Evolutionary conservation across 1,140 invertebrate genomes (phyloP).

Genomic region (Dufourea novaeangliae): DNA sequence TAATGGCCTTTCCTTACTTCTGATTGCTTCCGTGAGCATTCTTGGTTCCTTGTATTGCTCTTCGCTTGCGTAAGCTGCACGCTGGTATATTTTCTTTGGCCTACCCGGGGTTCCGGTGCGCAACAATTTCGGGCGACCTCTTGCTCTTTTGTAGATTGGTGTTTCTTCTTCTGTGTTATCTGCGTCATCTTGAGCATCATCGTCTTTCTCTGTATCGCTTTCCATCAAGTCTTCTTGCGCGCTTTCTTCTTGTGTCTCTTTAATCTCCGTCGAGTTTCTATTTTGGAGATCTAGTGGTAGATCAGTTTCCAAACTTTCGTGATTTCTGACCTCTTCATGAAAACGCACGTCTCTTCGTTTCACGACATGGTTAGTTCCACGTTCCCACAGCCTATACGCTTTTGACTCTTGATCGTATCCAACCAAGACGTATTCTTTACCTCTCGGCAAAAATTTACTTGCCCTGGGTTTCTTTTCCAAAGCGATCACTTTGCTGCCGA

Average conservation of each 20-base stretch:
- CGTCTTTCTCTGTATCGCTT: neutral
- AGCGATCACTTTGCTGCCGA: no score
- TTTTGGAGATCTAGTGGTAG: neutral
- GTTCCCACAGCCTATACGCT: constrained; percentile 27
- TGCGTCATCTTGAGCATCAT: neutral
- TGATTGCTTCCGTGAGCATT: no score
- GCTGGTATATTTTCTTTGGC: constrained; percentile 14
- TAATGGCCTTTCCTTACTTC: no score
- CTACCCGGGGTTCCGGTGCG: constrained; percentile 11
- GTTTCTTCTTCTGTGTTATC: neutral
- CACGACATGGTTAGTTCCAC: neutral
- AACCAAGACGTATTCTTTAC: constrained; percentile 8
- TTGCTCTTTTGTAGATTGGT: neutral
- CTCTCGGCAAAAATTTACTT: constrained; percentile 20
- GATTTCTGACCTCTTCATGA: neutral
- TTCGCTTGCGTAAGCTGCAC: neutral
- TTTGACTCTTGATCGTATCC: constrained; percentile 29
- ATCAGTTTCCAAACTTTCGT: neutral
- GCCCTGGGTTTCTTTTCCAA: neutral
- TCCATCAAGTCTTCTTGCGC: no score
- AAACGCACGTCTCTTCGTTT: constrained; percentile 12
- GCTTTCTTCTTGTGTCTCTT: neutral
- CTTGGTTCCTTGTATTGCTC: no score
- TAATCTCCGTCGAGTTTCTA: neutral
- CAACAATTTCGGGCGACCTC: constrained; percentile 4